Evolutionary conservation across 2,113 vertebrate species (phyloP).

Genomic region (Hippocampus abdominalis): DNA sequence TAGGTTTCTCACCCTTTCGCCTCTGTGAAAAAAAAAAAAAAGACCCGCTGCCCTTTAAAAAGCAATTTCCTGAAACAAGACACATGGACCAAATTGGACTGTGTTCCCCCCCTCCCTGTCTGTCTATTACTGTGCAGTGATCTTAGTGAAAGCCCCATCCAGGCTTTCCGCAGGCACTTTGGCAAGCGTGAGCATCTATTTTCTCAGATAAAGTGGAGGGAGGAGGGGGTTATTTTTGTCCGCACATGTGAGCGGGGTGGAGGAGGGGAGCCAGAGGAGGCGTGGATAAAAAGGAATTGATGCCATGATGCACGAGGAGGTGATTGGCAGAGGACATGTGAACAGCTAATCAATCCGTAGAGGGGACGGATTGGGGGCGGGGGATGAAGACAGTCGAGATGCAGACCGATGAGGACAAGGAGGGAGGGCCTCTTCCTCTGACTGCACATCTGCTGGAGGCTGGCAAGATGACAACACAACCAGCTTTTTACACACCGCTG

Average conservation of each 20-base stretch:
- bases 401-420: conserved; percentile 26
- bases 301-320: conserved; percentile 13
- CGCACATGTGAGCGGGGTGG: conserved; percentile 36
- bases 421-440: conserved; percentile 7
- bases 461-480: conserved; percentile 21
- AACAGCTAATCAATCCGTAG: conserved; percentile 39
- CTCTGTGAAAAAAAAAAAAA: conserved; percentile 27
- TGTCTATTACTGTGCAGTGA: conserved; percentile 49
- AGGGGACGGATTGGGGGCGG: conserved; percentile 16
- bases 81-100: conserved; percentile 56
- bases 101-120: conserved; percentile 28
- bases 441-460: conserved; percentile 47
- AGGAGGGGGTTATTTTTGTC: conserved; percentile 44
- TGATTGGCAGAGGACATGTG: conserved; percentile 17
- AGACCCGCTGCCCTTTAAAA: conserved; percentile 58
- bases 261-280: conserved; percentile 18
- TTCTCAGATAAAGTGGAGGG: conserved; percentile 43
- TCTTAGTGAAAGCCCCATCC: conserved; percentile 50
- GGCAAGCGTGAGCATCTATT: conserved; percentile 55
- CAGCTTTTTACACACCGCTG: conserved; percentile 14
- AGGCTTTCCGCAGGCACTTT: conserved; percentile 61
- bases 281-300: conserved; percentile 15
- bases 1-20: conserved; percentile 38
- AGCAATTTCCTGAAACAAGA: conserved; percentile 68
- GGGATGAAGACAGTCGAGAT: conserved; percentile 14